Conservation (phyloP, 2,797 vertebrate species). For the Xenopus petersii region DNA sequence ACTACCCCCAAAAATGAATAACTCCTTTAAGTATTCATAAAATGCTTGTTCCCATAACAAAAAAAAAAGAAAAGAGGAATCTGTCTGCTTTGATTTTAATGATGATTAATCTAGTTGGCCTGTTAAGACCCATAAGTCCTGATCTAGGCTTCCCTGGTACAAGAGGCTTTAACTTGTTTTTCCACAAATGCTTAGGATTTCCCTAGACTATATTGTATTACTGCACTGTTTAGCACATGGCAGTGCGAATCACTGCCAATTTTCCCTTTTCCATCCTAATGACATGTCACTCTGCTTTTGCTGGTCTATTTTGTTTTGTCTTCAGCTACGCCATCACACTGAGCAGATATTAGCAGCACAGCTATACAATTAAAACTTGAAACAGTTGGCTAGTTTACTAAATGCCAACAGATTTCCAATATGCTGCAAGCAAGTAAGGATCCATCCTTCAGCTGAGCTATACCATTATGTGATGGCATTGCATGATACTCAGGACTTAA, state of each 20-base stretch:
- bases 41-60: too few relatives aligned
- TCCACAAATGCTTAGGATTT: too few relatives aligned
- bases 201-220: too few relatives aligned
- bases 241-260: neutral
- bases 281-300: constrained; percentile 1
- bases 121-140: too few relatives aligned
- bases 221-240: too few relatives aligned
- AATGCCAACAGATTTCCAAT: constrained; percentile 33
- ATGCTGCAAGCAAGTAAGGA: constrained; percentile 1
- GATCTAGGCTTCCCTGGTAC: too few relatives aligned
- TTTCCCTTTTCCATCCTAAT: neutral
- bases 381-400: constrained; percentile 35
- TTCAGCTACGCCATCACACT: constrained; percentile 10
- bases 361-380: constrained; percentile 37
- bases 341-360: constrained; percentile 33
- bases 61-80: too few relatives aligned
- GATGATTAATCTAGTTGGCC: too few relatives aligned
- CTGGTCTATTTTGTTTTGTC: neutral
- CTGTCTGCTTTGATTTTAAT: too few relatives aligned
- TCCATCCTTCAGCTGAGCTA: constrained; percentile 16
- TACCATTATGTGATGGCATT: constrained; percentile 2
- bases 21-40: too few relatives aligned
- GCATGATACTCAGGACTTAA: neutral
- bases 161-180: too few relatives aligned
- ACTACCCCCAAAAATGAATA: too few relatives aligned